A percentile compares a stretch with the other conserved stretches of the same genome.
Evolutionary conservation across 1,140 invertebrate species (phyloP).

Genomic region (Alviniconcha marisindica): DNA sequence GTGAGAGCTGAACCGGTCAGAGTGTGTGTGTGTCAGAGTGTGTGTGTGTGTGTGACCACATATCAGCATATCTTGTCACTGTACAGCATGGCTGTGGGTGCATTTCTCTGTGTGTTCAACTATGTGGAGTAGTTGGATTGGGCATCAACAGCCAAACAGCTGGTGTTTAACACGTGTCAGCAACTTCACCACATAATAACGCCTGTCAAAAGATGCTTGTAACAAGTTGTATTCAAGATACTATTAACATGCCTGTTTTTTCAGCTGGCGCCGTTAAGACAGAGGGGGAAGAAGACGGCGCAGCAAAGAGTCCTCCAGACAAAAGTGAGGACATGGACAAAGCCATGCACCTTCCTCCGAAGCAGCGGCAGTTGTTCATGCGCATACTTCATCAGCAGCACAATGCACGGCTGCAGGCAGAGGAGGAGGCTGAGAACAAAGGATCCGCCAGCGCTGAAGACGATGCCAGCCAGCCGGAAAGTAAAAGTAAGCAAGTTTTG

Average conservation of each 20-base stretch:
- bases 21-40: no score
- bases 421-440: slow-evolving; percentile 43
- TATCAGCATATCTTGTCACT: no score
- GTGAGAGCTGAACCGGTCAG: no score
- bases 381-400: slow-evolving; percentile 84
- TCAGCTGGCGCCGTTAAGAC: neutral
- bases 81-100: no score
- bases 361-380: slow-evolving; percentile 83
- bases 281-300: neutral
- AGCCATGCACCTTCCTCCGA: slow-evolving; percentile 80
- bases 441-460: neutral
- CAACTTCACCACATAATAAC: no score
- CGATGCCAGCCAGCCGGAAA: neutral
- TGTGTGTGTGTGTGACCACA: no score
- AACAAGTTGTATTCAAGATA: neutral
- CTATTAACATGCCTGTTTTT: neutral
- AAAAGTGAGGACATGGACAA: slow-evolving; percentile 42
- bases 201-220: no score
- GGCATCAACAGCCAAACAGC: no score
- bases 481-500: neutral
- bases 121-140: no score
- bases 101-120: no score
- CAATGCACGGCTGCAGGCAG: slow-evolving; percentile 76
- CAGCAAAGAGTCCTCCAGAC: neutral
- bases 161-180: no score